Base-by-base conservation (phyloP, 2,888 invertebrate species). In the Eugnorisma glareosa region DNA sequence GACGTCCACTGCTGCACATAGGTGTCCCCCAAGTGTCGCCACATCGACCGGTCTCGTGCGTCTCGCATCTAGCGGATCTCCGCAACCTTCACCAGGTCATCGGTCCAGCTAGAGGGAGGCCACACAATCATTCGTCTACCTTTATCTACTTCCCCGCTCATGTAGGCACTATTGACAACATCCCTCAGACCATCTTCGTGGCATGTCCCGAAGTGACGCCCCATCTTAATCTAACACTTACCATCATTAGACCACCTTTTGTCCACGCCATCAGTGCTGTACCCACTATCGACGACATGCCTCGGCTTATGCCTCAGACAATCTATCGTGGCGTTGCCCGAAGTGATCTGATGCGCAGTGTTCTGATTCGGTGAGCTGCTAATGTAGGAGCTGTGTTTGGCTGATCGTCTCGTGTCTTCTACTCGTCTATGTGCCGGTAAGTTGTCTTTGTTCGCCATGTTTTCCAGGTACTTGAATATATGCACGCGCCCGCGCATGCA, bases 401-500 rank as follows among this genome's bases (percentile, higher is more conserved):
- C 90, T 67, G 96, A 93, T 84, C 94, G 94, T 94, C 95, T 93
- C 91, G 94, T 96, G 89, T 96, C 97, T 92, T 95, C 97, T 90
- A 93, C 93, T 90, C 96, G 94, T 95, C 95, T 93, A 94, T 95
- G 95, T 90, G 95, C 91, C 88, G 95, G 96, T 81, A 95, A 90
- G 84, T 94, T 94, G 90, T 97, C 97, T 94, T 98, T 98, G 91
- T 97, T 97, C 68, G 99, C 98, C 96, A 99, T 98, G 91, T 98
- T 98, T 94, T 99, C 99, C 88, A 99, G 97, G 96, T 98, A 99
- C 94, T 99, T 99, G 97, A 99, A 99, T 90, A 99, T 98, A 95
- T 99, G 99, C 92, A 99, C 98, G 92, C 99, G 97, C 89, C 99
- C 99, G 94, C 99, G 98, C 95, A 98, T 98, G 96, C 99, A 99